phyloP scores from a whole-genome alignment of 2,888 invertebrate species.

The Camponotus fellah region DNA sequence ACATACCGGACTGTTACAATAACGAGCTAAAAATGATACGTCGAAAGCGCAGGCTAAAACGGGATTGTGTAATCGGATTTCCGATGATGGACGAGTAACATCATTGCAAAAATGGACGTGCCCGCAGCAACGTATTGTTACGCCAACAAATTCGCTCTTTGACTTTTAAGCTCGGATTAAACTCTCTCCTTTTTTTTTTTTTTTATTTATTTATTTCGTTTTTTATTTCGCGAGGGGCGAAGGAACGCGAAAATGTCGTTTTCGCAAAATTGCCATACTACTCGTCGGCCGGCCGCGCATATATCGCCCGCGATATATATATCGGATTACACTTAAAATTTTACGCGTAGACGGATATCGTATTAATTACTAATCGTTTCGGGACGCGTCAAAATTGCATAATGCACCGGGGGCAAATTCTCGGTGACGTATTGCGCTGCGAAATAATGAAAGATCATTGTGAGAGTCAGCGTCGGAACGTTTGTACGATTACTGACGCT shows the following conservation, averaged over 20 bases:
- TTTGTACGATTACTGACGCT: constrained; percentile 24
- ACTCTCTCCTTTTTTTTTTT: neutral
- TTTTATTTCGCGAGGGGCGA: neutral
- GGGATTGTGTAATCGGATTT: constrained; percentile 43
- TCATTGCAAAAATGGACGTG: constrained; percentile 43
- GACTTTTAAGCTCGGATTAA: constrained; percentile 44
- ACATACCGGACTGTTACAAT: constrained; percentile 21
- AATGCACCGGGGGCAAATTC: neutral
- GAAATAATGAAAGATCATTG: constrained; percentile 40
- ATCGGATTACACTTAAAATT: neutral
- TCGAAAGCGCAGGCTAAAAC: constrained; percentile 21
- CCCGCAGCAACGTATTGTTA: constrained; percentile 44
- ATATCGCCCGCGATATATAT: too few species aligned
- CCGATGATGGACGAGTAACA: constrained; percentile 53
- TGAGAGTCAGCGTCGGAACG: constrained; percentile 33
- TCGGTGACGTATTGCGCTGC: neutral
- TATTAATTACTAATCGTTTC: constrained; percentile 30
- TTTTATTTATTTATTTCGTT: neutral
- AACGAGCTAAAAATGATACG: constrained; percentile 51
- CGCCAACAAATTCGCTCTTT: constrained; percentile 44
- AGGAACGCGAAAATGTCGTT: neutral
- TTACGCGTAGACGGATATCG: neutral
- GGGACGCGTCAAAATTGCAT: neutral
- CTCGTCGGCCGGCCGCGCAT: neutral
- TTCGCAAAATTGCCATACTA: neutral